Evolutionary conservation across 2,113 vertebrate species (phyloP).

Genomic region (Coreoperca whiteheadi): DNA sequence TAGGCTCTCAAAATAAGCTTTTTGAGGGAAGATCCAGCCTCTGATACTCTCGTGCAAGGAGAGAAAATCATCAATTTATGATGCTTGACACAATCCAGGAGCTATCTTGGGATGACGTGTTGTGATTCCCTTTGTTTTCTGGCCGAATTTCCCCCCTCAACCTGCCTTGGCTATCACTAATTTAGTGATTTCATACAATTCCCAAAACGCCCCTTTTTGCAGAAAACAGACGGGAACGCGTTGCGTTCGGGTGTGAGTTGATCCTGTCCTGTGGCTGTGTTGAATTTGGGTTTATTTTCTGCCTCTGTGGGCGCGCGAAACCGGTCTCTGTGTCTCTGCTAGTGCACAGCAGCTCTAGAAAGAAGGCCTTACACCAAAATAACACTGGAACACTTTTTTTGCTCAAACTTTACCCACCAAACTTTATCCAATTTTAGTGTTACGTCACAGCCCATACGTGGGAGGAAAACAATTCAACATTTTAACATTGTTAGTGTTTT

Average conservation of each 20-base stretch:
- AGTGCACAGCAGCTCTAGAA: too few species aligned
- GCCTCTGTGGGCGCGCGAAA: too few species aligned
- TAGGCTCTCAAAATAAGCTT: neutral
- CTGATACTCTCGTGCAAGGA: neutral
- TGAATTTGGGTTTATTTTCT: neutral
- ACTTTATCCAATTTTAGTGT: too few species aligned
- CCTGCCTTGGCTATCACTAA: neutral
- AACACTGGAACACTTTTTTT: too few species aligned
- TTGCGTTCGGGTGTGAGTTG: neutral
- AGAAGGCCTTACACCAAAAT: too few species aligned
- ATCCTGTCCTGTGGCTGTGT: neutral
- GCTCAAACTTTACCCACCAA: too few species aligned
- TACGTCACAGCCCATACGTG: too few species aligned
- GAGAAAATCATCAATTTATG: slow-evolving; percentile 7
- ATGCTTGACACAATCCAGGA: slow-evolving; percentile 7
- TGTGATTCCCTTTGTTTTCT: slow-evolving; percentile 1
- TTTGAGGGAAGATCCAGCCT: neutral
- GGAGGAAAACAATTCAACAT: too few species aligned
- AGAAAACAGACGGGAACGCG: neutral
- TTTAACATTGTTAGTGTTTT: too few species aligned
- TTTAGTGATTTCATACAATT: neutral
- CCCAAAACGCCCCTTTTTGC: neutral
- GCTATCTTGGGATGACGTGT: neutral
- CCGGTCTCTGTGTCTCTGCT: neutral
- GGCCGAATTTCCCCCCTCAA: neutral